These are phyloP conservation scores for Amphipyra berbera DNA, from an alignment of 2,888 invertebrate species.

Conservation along the genomic window DNA sequence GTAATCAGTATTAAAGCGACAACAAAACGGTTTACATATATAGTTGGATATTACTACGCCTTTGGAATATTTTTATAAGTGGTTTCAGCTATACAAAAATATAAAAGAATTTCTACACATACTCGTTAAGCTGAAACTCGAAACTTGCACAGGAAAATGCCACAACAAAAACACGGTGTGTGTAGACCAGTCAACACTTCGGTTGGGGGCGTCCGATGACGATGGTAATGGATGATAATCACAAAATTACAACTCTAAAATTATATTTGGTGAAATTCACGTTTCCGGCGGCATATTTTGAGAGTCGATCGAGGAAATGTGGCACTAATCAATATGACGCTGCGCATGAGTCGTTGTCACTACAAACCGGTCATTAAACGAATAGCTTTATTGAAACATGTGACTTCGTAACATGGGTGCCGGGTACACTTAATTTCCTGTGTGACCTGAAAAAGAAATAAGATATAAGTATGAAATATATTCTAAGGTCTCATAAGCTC, in stretches of 20 bases:
- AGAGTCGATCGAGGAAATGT: conserved; percentile 17
- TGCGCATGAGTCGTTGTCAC: conserved; percentile 23
- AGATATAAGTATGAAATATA: not conserved
- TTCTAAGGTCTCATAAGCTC: too few species aligned
- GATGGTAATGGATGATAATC: too few species aligned
- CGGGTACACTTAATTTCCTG: not conserved
- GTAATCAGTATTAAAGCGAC: conserved; percentile 26
- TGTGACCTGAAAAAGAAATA: conserved; percentile 12
- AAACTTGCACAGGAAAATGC: too few species aligned
- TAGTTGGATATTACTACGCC: too few species aligned
- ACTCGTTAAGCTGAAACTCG: too few species aligned
- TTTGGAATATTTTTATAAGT: too few species aligned
- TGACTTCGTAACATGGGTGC: conserved; percentile 23
- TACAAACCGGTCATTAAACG: conserved; percentile 11
- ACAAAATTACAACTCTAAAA: too few species aligned
- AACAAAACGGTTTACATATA: conserved; percentile 4
- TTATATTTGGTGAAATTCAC: conserved; percentile 8
- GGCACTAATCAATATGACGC: conserved; percentile 22
- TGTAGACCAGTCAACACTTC: too few species aligned
- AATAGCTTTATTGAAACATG: conserved; percentile 32
- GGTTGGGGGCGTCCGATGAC: too few species aligned
- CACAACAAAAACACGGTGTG: too few species aligned
- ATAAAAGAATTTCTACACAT: not conserved
- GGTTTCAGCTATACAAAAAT: too few species aligned
- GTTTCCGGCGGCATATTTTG: conserved; percentile 1